Evolutionary conservation across 2,113 vertebrate species (phyloP).

Genomic region (Setophaga coronata): DNA sequence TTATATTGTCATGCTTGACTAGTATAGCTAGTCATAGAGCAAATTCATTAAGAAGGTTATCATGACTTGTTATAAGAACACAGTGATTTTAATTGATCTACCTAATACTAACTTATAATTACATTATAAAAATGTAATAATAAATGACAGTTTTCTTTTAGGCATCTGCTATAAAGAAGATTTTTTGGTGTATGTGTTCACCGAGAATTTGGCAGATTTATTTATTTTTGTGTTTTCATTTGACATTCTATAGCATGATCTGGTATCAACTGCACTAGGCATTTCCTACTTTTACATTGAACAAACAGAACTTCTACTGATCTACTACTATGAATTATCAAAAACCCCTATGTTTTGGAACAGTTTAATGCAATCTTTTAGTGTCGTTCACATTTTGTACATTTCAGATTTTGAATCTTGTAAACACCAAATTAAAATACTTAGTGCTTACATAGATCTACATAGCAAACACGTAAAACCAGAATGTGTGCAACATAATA

Average conservation of each 20-base stretch:
- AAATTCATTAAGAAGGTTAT: not conserved
- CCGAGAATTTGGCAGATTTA: not conserved
- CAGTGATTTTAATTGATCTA: not conserved
- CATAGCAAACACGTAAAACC: not conserved
- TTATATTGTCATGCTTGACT: not conserved
- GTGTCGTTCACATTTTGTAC: not conserved
- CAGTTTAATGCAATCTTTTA: not conserved
- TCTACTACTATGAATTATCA: not conserved
- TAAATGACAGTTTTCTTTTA: not conserved
- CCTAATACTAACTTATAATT: not conserved
- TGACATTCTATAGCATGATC: not conserved
- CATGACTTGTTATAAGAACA: not conserved
- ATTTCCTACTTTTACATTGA: not conserved
- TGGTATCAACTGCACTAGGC: not conserved
- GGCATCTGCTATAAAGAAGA: not conserved
- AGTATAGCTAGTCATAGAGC: not conserved
- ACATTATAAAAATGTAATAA: not conserved
- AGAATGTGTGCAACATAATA: not conserved
- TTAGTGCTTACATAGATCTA: not conserved
- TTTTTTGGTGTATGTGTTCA: not conserved
- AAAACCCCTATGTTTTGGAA: not conserved
- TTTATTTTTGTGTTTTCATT: not conserved
- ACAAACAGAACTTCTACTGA: not conserved
- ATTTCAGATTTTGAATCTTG: not conserved
- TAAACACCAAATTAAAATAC: not conserved